phyloP scores from a whole-genome alignment of 92 coral and sea anemone genomes.

The Palythoa heliodiscus region DNA sequence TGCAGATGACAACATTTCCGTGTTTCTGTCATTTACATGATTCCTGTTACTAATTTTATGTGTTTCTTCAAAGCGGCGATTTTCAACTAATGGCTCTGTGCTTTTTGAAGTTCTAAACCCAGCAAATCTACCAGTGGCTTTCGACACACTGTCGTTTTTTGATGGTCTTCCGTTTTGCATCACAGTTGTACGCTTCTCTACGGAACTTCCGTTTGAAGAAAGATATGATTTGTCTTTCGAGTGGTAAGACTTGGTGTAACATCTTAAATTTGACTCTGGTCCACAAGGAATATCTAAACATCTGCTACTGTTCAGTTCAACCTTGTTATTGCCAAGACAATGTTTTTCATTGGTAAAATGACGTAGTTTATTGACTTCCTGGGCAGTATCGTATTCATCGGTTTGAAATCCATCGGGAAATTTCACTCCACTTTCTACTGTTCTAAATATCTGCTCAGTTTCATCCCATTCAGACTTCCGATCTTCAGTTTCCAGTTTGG shows the following conservation, averaged over 20 bases:
- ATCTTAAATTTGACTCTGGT: not conserved
- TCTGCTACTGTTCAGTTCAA: not conserved
- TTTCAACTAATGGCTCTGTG: not conserved
- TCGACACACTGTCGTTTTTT: not conserved
- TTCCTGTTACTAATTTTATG: not conserved
- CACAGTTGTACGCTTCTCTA: not conserved
- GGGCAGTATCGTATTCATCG: not conserved
- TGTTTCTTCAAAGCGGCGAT: not conserved
- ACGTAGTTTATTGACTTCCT: not conserved
- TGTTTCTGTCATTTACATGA: not conserved
- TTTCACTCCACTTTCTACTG: not conserved
- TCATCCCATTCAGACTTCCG: not conserved
- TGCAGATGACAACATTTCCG: not conserved
- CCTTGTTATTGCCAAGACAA: not conserved
- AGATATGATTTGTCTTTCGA: not conserved
- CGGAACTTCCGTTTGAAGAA: not conserved
- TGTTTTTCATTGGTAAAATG: not conserved
- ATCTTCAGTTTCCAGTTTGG: not conserved
- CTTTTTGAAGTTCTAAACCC: conserved; percentile 25
- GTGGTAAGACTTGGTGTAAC: not conserved
- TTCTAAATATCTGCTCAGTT: not conserved
- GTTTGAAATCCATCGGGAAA: not conserved
- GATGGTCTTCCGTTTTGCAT: not conserved
- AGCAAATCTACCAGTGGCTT: not conserved
- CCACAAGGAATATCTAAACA: not conserved